Percentiles rank a stretch among this genome's conserved stretches.
Conservation (phyloP, 2,113 vertebrate genomes). For the Halichoeres trimaculatus region DNA sequence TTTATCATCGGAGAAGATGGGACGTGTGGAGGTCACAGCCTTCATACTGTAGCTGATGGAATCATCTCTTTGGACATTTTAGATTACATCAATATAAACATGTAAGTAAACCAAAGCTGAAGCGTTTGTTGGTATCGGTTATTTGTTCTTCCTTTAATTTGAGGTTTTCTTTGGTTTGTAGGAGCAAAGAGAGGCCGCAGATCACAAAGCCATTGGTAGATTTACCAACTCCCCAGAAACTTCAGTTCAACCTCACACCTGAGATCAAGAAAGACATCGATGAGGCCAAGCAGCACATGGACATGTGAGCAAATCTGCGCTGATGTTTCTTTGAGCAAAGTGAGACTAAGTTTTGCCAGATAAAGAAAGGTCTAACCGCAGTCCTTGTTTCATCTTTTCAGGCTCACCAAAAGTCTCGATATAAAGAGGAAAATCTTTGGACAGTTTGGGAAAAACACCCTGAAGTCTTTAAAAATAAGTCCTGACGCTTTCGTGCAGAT, state of each 20-base stretch:
- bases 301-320: not conserved
- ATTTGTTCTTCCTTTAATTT: no score
- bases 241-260: constrained; percentile 7
- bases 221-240: not conserved
- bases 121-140: no score
- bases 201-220: not conserved
- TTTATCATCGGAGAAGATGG: not conserved
- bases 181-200: not conserved
- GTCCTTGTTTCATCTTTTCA: constrained; percentile 41
- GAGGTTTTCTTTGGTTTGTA: not conserved
- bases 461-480: constrained; percentile 90
- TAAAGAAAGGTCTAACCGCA: no score
- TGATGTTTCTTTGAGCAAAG: no score
- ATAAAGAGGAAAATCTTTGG: constrained; percentile 85
- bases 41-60: not conserved
- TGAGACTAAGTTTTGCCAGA: no score
- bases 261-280: constrained; percentile 4
- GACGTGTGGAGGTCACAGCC: not conserved
- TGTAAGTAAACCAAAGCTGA: not conserved
- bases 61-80: not conserved
- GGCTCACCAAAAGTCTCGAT: constrained; percentile 91
- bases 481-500: constrained; percentile 93
- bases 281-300: not conserved
- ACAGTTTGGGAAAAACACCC: constrained; percentile 90
- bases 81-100: not conserved